A percentile compares a stretch with the other conserved stretches of the same genome.
Evolutionary conservation across 1,140 invertebrate species (phyloP).

Genomic region (Pristionchus pacificus): DNA sequence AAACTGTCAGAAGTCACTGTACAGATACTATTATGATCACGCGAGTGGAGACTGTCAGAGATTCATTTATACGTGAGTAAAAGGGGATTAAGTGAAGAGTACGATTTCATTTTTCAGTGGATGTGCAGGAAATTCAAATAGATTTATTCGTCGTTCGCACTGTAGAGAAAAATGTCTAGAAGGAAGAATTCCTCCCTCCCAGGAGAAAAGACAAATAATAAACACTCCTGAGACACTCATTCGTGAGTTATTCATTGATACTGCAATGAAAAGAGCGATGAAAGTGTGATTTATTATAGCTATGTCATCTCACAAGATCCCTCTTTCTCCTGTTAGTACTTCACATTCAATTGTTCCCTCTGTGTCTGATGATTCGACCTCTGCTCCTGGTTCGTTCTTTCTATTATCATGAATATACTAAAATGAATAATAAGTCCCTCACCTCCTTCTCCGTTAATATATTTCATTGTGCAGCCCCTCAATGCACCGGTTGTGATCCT

Average conservation of each 20-base stretch:
- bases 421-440: not conserved
- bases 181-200: too few relatives aligned
- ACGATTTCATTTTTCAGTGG: constrained; percentile 25
- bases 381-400: not conserved
- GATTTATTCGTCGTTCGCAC: constrained; percentile 30
- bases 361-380: not conserved
- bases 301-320: not conserved
- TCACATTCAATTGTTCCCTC: not conserved
- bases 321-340: not conserved
- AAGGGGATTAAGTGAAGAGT: too few relatives aligned
- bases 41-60: not conserved
- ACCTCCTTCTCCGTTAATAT: not conserved
- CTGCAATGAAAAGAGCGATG: too few relatives aligned
- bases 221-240: not conserved
- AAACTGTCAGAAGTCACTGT: not conserved
- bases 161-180: constrained; percentile 24
- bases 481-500: not conserved
- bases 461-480: not conserved
- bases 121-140: constrained; percentile 30
- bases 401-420: too few relatives aligned
- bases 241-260: not conserved
- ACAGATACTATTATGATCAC: not conserved
- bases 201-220: too few relatives aligned
- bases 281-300: not conserved
- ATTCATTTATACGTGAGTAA: not conserved